These are phyloP conservation scores for Heliopora coerulea DNA, from an alignment of 92 coral and sea anemone genomes.

Conservation along the genomic window DNA sequence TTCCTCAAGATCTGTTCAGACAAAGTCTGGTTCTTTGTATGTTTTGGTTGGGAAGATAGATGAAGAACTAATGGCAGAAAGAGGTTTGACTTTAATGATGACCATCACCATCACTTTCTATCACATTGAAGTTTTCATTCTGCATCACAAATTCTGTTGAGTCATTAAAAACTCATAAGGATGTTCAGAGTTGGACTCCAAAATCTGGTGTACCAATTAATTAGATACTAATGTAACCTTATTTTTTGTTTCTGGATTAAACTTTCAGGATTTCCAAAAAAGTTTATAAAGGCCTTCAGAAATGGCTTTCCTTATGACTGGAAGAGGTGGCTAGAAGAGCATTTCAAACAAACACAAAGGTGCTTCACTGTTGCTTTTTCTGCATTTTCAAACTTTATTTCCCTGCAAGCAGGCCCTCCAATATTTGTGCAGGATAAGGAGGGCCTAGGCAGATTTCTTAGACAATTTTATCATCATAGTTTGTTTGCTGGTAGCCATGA, in stretches of 20 bases:
- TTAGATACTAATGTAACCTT: too few species aligned
- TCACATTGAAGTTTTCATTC: too few species aligned
- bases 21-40: conserved; percentile 77
- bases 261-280: conserved; percentile 65
- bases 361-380: conserved; percentile 34
- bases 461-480: too few species aligned
- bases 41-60: conserved; percentile 68
- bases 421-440: too few species aligned
- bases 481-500: too few species aligned
- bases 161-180: too few species aligned
- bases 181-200: too few species aligned
- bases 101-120: background rate
- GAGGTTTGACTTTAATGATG: conserved; percentile 47
- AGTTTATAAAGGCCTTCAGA: conserved; percentile 68
- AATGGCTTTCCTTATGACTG: conserved; percentile 84
- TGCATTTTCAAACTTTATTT: background rate
- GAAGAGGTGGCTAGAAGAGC: conserved; percentile 62
- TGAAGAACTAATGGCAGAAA: conserved; percentile 47
- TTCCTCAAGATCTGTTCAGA: conserved; percentile 55
- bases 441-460: too few species aligned
- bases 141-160: background rate
- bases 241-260: background rate
- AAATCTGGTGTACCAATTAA: too few species aligned
- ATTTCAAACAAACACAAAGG: conserved; percentile 47
- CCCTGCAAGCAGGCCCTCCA: too few species aligned